Evolutionary conservation across 2,888 invertebrate species (phyloP).

Genomic region (Lasius platythorax): DNA sequence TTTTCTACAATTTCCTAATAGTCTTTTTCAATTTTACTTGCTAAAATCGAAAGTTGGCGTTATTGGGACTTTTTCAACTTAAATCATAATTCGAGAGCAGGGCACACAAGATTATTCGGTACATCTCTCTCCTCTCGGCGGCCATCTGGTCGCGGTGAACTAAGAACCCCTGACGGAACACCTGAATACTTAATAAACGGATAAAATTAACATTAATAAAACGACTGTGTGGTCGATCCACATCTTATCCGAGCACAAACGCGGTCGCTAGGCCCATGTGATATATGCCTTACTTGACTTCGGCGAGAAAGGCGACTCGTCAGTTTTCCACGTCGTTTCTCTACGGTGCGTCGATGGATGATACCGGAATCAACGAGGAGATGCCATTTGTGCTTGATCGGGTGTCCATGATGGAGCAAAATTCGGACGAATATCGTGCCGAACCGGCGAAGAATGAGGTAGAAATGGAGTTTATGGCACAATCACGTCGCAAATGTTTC

Average conservation of each 20-base stretch:
- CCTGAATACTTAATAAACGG: constrained; percentile 86
- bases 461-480: constrained; percentile 48
- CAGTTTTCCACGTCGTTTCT: constrained; percentile 58
- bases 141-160: constrained; percentile 33
- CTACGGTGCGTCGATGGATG: constrained; percentile 33
- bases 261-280: constrained; percentile 80
- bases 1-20: not conserved
- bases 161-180: constrained; percentile 85
- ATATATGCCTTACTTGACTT: constrained; percentile 74
- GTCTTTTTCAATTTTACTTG: not conserved
- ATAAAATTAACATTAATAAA: constrained; percentile 86
- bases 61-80: not conserved
- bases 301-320: constrained; percentile 55
- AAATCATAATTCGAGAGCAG: not conserved
- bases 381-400: constrained; percentile 24
- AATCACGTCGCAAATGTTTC: not conserved
- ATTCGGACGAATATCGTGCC: constrained; percentile 75
- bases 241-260: constrained; percentile 83
- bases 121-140: not conserved
- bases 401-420: constrained; percentile 75
- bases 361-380: constrained; percentile 41
- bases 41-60: not conserved
- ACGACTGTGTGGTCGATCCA: constrained; percentile 84
- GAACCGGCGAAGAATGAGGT: constrained; percentile 80
- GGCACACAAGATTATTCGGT: not conserved